phyloP scores from a whole-genome alignment of 2,888 invertebrate species.

The Drosophila differens region DNA sequence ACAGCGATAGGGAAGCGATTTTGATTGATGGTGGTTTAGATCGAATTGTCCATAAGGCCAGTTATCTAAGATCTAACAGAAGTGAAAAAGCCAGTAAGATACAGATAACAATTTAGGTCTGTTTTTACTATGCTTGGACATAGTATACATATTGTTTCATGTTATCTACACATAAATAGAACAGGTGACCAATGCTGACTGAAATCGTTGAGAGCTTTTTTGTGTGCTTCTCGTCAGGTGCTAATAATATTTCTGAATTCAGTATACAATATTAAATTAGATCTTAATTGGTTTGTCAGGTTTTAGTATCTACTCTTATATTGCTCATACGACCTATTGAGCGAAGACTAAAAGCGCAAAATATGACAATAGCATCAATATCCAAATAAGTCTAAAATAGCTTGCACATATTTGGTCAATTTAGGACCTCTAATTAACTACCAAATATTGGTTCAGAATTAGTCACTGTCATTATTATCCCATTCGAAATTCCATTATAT shows the following conservation, averaged over 20 bases:
- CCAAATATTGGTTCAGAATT: background rate
- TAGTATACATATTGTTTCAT: background rate
- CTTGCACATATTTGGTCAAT: background rate
- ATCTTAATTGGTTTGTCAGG: background rate
- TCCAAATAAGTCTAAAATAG: background rate
- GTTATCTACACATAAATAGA: background rate
- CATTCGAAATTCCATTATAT: background rate
- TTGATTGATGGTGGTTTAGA: conserved; percentile 40
- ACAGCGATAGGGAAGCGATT: conserved; percentile 34
- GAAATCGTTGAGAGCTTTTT: background rate
- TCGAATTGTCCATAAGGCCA: conserved; percentile 15
- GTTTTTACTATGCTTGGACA: background rate
- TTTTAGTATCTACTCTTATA: background rate
- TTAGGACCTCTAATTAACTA: background rate
- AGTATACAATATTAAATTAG: background rate
- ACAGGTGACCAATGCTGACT: background rate
- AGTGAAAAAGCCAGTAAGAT: background rate
- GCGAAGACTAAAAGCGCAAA: background rate
- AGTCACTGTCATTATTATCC: background rate
- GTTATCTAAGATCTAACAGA: conserved; percentile 6
- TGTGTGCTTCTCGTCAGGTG: conserved; percentile 11
- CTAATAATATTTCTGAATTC: conserved; percentile 13
- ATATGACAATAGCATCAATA: background rate
- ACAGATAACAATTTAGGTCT: background rate
- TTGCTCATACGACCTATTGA: conserved; percentile 11